Evolutionary conservation across 2,888 invertebrate genomes (phyloP), one percentile per base, ranked within the genome.

Genomic region (Bugulina stolonifera): DNA sequence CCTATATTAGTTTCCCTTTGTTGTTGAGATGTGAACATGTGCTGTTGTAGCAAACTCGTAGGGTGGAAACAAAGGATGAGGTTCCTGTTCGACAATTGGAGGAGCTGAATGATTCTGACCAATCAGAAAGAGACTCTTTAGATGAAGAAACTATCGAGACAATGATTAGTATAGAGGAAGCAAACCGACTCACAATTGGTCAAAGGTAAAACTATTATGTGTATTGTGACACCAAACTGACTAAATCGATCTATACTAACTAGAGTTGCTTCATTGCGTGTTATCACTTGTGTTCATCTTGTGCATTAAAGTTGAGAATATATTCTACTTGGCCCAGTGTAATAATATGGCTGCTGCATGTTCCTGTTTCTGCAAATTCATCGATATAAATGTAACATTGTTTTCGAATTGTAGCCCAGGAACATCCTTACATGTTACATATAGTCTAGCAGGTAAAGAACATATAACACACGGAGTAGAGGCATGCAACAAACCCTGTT

Each of bases 111-210:
- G 10, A 27, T 2, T 64, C 64, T 27, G 32, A 32, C 34, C 64
- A 64, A 64, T 64, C 57, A 23, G 64, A 64, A 27, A 32, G n/a
- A 34, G 32, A 32, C 32, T 64, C 64, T 32, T 32, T 64, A 27
- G 64, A 64, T 64, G 64, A 64, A 32, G 32, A 64, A 14, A 64
- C 34, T 14, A 64, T 64, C 10, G 64, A 64, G 34, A 32, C 64
- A 2, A 64, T 64, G 64, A 64, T 64, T 64, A 64, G 64, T n/a
- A 27, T 64, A 27, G 64, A 64, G 64, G 64, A 64, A 64, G 64
- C 64, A 64, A 64, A 64, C 34, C 22, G 64, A 32, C 64, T 64
- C 5, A 32, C 64, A 29, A 64, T 64, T 64, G 64, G 64, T 25
- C 64, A 32, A n/a, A 64, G 64, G 64, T 64, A 32, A 34, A 43